Conservation (phyloP, 2,797 vertebrate species). For the Pangasius sanitwongsei region DNA sequence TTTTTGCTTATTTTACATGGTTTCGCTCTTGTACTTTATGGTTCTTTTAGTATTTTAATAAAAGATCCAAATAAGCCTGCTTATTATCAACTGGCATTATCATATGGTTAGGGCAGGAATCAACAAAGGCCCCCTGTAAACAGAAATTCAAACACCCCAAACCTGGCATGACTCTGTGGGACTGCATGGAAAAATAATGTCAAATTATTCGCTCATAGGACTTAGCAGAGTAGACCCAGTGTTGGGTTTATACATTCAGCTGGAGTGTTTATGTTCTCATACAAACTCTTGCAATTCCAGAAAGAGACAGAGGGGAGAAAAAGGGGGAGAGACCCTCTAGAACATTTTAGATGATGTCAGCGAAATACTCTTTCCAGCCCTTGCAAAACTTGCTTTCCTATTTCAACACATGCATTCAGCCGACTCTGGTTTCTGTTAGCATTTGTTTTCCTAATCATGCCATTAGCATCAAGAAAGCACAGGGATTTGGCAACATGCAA, state of each 20-base stretch:
- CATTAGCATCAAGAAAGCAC: constrained; percentile 27
- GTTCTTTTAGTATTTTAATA: not conserved
- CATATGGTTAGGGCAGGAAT: not conserved
- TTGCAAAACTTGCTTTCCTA: not conserved
- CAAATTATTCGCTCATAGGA: not conserved
- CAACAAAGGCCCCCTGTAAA: not conserved
- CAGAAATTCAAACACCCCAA: constrained; percentile 1
- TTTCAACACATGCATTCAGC: constrained; percentile 28
- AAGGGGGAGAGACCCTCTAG: constrained; percentile 18
- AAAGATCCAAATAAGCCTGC: not conserved
- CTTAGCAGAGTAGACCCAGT: constrained; percentile 1
- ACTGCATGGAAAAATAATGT: constrained; percentile 15
- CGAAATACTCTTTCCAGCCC: constrained; percentile 6
- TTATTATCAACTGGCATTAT: not conserved
- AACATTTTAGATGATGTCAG: constrained; percentile 41
- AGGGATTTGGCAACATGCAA: constrained; percentile 6
- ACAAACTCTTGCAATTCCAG: constrained; percentile 34
- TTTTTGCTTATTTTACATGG: not conserved
- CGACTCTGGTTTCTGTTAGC: constrained; percentile 48
- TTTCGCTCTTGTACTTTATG: not conserved
- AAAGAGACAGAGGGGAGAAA: not conserved
- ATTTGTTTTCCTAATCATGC: constrained; percentile 45
- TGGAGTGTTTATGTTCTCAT: constrained; percentile 37
- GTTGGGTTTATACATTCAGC: constrained; percentile 37
- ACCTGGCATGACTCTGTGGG: not conserved